A percentile compares a stretch with the other conserved stretches of the same genome.
These are phyloP conservation scores for Pseudopleuronectes americanus DNA, from an alignment of 2,797 vertebrate species.

Conservation along the genomic window DNA sequence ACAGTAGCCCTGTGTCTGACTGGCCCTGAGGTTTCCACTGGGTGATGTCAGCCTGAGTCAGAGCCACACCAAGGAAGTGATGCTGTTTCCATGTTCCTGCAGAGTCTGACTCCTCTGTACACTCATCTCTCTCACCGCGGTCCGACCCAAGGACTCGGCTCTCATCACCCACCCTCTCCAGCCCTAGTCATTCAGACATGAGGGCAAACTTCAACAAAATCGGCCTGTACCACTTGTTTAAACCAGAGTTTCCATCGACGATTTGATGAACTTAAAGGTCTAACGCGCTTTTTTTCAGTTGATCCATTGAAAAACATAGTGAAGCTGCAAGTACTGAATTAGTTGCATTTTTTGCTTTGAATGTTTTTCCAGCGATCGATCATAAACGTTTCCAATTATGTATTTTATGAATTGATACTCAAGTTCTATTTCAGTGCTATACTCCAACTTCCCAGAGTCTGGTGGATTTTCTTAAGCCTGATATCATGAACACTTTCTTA, in stretches of 20 bases:
- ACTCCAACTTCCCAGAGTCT: too few relatives aligned
- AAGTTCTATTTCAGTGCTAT: too few relatives aligned
- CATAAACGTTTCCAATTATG: too few relatives aligned
- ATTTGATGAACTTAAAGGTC: too few relatives aligned
- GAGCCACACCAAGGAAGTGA: constrained; percentile 62
- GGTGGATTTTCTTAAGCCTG: too few relatives aligned
- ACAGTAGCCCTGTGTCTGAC: constrained; percentile 65
- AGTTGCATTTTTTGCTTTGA: too few relatives aligned
- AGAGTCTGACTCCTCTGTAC: constrained; percentile 34
- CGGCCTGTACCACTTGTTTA: background rate
- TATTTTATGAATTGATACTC: too few relatives aligned
- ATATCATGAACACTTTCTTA: too few relatives aligned
- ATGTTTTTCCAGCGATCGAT: too few relatives aligned
- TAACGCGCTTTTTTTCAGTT: too few relatives aligned
- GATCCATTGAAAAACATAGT: too few relatives aligned
- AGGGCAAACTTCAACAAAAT: background rate
- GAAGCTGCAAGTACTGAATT: too few relatives aligned
- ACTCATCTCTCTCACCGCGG: constrained; percentile 29
- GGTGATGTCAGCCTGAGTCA: constrained; percentile 77
- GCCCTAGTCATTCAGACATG: background rate
- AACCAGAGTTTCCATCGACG: background rate
- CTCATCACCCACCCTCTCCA: background rate
- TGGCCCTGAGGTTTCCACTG: constrained; percentile 67
- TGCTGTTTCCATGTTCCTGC: constrained; percentile 48
- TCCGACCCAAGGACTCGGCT: constrained; percentile 2